These are phyloP conservation scores for Ramazzottius varieornatus DNA, from an alignment of 2,888 invertebrate species.

Conservation along the genomic window DNA sequence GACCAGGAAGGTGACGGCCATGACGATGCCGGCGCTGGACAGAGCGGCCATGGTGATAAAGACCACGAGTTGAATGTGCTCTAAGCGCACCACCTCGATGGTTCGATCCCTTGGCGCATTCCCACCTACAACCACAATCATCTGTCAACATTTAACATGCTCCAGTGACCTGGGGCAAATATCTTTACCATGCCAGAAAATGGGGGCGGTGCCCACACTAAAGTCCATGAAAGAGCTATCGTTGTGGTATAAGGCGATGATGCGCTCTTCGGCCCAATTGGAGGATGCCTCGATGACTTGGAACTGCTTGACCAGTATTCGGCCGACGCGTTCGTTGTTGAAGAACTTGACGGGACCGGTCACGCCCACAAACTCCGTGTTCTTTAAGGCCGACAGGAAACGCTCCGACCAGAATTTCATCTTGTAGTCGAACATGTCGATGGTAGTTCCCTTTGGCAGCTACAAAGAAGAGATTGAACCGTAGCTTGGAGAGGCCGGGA, in stretches of 20 bases:
- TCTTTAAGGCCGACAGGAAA: constrained; percentile 58
- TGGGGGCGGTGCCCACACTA: neutral
- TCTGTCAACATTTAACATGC: constrained; percentile 37
- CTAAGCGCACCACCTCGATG: constrained; percentile 57
- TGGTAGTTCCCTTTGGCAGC: neutral
- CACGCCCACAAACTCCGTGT: constrained; percentile 78
- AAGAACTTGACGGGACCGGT: constrained; percentile 73
- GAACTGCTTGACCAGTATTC: constrained; percentile 74
- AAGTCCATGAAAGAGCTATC: neutral
- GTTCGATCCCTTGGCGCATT: constrained; percentile 70
- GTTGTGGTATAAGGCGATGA: neutral
- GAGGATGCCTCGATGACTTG: constrained; percentile 26
- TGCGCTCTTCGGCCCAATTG: neutral
- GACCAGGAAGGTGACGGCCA: constrained; percentile 64
- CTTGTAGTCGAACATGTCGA: neutral
- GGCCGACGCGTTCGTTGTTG: constrained; percentile 79
- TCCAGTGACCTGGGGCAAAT: no score
- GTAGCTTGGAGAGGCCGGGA: no score
- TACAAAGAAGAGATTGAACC: neutral
- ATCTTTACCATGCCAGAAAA: constrained; percentile 1
- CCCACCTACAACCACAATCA: constrained; percentile 20
- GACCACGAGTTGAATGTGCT: constrained; percentile 72
- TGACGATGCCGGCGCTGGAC: constrained; percentile 62
- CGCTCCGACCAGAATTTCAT: constrained; percentile 45
- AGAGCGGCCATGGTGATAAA: constrained; percentile 62